Percentiles rank a stretch among this genome's conserved stretches.
Evolutionary conservation across 2,797 vertebrate species (phyloP).

Genomic region (Furcifer pardalis): DNA sequence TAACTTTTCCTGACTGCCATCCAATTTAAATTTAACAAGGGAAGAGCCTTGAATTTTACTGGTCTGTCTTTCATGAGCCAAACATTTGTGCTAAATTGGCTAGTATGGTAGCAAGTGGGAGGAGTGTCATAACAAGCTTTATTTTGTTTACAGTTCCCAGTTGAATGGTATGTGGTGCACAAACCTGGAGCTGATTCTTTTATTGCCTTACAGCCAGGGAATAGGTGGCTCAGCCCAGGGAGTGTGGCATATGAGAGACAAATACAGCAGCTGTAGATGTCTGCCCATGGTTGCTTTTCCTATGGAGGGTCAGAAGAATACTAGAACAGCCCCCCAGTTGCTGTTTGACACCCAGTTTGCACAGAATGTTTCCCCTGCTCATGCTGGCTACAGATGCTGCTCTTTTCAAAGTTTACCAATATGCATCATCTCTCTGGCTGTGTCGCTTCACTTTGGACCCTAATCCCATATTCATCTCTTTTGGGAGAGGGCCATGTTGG

Average conservation of each 20-base stretch:
- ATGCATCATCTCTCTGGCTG: neutral
- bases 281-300: neutral
- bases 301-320: neutral
- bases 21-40: constrained; percentile 6
- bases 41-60: neutral
- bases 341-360: neutral
- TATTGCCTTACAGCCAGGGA: neutral
- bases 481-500: neutral
- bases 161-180: neutral
- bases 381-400: neutral
- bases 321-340: neutral
- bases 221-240: neutral
- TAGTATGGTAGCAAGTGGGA: neutral
- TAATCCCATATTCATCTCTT: neutral
- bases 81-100: neutral
- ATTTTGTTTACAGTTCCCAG: neutral
- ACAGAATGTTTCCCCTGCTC: neutral
- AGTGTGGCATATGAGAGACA: neutral
- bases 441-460: neutral
- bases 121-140: neutral
- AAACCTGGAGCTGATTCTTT: neutral
- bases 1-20: neutral
- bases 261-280: neutral
- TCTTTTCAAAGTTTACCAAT: neutral
- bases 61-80: neutral